Percentiles rank a stretch among this genome's conserved stretches.
Evolutionary conservation across 1,140 invertebrate species (phyloP).

Genomic region (Meloidogyne exigua): DNA sequence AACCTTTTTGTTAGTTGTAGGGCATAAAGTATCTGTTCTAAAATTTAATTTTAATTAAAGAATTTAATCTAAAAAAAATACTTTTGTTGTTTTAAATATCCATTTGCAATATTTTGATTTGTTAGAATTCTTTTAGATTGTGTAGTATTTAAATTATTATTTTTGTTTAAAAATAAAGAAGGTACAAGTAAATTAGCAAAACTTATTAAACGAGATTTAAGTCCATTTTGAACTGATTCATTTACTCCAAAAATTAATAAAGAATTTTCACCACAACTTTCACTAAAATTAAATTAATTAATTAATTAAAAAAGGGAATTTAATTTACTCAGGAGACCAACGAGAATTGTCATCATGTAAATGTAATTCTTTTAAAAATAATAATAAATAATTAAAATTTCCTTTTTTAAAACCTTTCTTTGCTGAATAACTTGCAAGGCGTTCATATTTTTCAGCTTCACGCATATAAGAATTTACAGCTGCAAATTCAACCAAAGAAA

Average conservation of each 20-base stretch:
- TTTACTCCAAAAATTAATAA: neutral
- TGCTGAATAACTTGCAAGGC: slow-evolving; percentile 41
- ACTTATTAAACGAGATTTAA: neutral
- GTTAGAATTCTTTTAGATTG: neutral
- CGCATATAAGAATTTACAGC: slow-evolving; percentile 61
- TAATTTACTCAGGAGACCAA: neutral
- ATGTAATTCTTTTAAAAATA: neutral
- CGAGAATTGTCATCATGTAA: neutral
- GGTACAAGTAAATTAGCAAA: slow-evolving; percentile 1
- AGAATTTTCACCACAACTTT: slow-evolving; percentile 2
- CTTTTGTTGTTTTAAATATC: neutral
- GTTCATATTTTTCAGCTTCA: slow-evolving; percentile 58
- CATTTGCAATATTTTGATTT: neutral
- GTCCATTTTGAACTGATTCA: neutral
- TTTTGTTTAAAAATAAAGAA: neutral
- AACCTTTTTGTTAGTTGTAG: neutral
- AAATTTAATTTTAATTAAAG: neutral
- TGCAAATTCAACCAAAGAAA: slow-evolving; percentile 58
- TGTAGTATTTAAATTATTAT: neutral
- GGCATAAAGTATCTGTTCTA: neutral
- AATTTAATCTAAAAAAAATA: neutral
- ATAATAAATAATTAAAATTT: neutral
- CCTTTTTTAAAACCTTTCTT: slow-evolving; percentile 26
- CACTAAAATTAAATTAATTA: neutral
- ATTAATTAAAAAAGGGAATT: neutral